These are phyloP conservation scores for Eristalinus sepulchralis DNA, from an alignment of 2,888 invertebrate species.

Conservation along the genomic window DNA sequence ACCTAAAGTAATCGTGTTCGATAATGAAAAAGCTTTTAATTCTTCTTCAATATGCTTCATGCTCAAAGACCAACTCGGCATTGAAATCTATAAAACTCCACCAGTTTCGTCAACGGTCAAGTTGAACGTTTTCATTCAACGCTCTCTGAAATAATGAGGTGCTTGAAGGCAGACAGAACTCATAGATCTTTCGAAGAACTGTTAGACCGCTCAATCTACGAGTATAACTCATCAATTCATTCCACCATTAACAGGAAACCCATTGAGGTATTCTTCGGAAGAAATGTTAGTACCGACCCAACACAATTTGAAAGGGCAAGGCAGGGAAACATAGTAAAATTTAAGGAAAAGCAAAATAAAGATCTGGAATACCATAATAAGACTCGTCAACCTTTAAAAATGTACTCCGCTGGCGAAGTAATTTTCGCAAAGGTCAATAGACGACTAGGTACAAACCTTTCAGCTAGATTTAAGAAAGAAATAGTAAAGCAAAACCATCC, in stretches of 20 bases:
- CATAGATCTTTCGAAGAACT: constrained; percentile 45
- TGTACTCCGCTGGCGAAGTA: constrained; percentile 26
- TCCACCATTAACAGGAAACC: constrained; percentile 48
- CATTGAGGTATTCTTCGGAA: constrained; percentile 49
- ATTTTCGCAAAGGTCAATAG: neutral
- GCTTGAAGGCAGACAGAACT: constrained; percentile 33
- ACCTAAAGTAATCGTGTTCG: constrained; percentile 1
- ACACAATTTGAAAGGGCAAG: constrained; percentile 41
- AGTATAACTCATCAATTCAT: constrained; percentile 40
- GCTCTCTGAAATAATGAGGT: constrained; percentile 42
- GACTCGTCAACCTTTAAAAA: constrained; percentile 37
- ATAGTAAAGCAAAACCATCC: neutral
- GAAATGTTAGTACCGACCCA: constrained; percentile 29
- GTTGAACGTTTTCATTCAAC: constrained; percentile 56
- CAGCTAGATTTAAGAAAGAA: constrained; percentile 15
- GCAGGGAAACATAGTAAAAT: constrained; percentile 40
- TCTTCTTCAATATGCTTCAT: neutral
- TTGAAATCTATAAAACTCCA: neutral
- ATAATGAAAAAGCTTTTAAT: constrained; percentile 5
- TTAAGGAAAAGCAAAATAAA: constrained; percentile 44
- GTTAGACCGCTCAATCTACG: constrained; percentile 41
- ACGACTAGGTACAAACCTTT: neutral
- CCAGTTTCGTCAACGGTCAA: constrained; percentile 36
- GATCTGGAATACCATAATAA: constrained; percentile 58
- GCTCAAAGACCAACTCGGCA: constrained; percentile 15